These are phyloP conservation scores for Spatulosminthurus flaviceps DNA, from an alignment of 2,888 invertebrate species.

Conservation along the genomic window DNA sequence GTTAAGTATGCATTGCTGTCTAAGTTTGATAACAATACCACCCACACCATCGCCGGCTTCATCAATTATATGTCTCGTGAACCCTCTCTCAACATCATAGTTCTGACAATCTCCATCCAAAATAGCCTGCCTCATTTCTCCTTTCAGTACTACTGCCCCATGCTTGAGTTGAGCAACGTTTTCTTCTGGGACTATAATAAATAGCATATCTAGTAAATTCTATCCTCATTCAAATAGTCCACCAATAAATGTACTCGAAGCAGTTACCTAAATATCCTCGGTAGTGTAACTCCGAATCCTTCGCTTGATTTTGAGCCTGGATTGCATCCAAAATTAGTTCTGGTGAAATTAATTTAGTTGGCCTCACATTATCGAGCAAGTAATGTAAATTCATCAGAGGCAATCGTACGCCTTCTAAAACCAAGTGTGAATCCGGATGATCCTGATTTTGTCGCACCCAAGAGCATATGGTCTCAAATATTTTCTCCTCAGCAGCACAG, in stretches of 20 bases:
- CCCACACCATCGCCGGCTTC: conserved; percentile 71
- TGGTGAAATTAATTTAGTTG: conserved; percentile 82
- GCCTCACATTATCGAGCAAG: conserved; percentile 86
- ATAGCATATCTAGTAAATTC: too few relatives aligned
- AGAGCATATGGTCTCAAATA: conserved; percentile 79
- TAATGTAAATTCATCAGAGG: conserved; percentile 89
- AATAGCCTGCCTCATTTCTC: conserved; percentile 87
- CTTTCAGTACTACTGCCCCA: conserved; percentile 86
- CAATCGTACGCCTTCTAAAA: conserved; percentile 73
- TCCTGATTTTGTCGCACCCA: conserved; percentile 86
- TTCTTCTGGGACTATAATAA: conserved; percentile 79
- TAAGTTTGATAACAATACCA: conserved; percentile 85
- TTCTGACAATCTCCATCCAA: conserved; percentile 87
- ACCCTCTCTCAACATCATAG: conserved; percentile 93
- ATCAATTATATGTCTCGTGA: conserved; percentile 85
- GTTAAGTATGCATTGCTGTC: conserved; percentile 87
- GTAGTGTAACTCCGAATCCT: conserved; percentile 82
- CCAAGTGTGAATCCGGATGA: conserved; percentile 65
- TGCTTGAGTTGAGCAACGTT: conserved; percentile 86
- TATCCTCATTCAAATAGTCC: too few relatives aligned
- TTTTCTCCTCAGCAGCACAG: conserved; percentile 94
- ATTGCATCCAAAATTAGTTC: conserved; percentile 95
- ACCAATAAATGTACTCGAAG: background rate
- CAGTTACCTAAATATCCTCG: conserved; percentile 79
- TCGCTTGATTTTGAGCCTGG: conserved; percentile 81